Conservation (phyloP, 1,140 invertebrate species). For the Charaxes varanes region DNA sequence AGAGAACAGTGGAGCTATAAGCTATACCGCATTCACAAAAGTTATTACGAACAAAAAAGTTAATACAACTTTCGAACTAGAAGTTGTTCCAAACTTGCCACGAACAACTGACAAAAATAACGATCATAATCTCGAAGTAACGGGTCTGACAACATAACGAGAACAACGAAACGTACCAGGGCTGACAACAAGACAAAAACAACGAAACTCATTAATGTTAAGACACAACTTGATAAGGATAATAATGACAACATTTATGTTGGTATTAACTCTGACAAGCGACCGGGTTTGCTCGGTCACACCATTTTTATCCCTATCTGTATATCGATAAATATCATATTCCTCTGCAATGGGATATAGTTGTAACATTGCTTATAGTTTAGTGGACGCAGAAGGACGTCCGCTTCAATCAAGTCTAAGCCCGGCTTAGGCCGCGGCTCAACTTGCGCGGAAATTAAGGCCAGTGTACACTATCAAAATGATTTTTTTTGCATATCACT, state of each 20-base stretch:
- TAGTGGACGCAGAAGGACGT: constrained; percentile 15
- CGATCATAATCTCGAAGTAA: no score
- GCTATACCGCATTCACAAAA: no score
- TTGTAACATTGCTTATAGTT: constrained; percentile 6
- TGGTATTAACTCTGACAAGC: constrained; percentile 15
- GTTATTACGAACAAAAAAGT: no score
- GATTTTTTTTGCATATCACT: no score
- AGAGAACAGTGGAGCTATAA: no score
- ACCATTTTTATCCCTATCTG: not conserved
- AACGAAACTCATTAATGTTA: constrained; percentile 6
- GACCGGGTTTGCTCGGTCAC: not conserved
- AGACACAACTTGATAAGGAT: constrained; percentile 10
- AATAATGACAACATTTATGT: constrained; percentile 18
- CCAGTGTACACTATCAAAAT: constrained; percentile 1
- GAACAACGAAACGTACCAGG: no score
- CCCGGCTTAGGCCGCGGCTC: constrained; percentile 12
- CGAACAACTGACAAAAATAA: no score
- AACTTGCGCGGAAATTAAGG: constrained; percentile 8
- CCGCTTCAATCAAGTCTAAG: constrained; percentile 17
- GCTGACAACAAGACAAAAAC: no score
- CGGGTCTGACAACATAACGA: no score
- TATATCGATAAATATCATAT: not conserved
- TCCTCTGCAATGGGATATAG: not conserved
- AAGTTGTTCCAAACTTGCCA: no score
- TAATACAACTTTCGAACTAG: no score